These are phyloP conservation scores for Hesperophylax magnus DNA, from an alignment of 1,140 invertebrate species.

Conservation along the genomic window DNA sequence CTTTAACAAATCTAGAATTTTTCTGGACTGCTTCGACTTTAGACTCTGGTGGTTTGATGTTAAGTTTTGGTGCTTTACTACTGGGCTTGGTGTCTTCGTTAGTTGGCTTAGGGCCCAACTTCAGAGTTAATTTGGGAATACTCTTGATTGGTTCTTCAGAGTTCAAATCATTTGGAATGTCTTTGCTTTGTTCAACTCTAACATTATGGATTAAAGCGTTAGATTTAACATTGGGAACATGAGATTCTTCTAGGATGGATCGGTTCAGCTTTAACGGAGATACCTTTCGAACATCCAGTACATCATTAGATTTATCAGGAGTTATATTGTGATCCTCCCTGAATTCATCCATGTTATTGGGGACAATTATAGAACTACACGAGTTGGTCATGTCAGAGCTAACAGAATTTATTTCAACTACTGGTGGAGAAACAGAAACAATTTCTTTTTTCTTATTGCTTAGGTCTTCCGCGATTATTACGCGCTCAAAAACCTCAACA, in stretches of 20 bases:
- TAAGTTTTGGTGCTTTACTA: constrained; percentile 49
- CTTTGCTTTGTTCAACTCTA: constrained; percentile 12
- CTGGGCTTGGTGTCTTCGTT: constrained; percentile 15
- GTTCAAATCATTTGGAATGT: constrained; percentile 32
- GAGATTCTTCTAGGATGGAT: constrained; percentile 44
- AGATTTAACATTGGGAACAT: constrained; percentile 19
- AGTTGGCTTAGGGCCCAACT: constrained; percentile 54
- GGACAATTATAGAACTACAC: constrained; percentile 11
- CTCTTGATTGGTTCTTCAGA: constrained; percentile 41
- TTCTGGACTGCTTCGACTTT: constrained; percentile 45
- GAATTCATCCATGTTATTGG: constrained; percentile 21
- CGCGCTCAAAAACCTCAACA: not conserved
- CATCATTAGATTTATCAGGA: constrained; percentile 47
- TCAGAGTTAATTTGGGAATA: constrained; percentile 46
- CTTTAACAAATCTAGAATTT: constrained; percentile 47
- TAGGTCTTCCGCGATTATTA: not conserved
- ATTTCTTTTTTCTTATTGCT: not conserved
- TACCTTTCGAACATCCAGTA: constrained; percentile 48
- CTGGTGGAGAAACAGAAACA: not conserved
- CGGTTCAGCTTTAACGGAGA: constrained; percentile 37
- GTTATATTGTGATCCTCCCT: constrained; percentile 16
- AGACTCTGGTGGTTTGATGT: constrained; percentile 62
- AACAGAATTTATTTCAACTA: not conserved
- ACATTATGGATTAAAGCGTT: constrained; percentile 30
- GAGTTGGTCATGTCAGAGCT: constrained; percentile 10